These are phyloP conservation scores for Premnoplex brunnescens DNA, from an alignment of 2,797 vertebrate genomes.

Conservation along the genomic window DNA sequence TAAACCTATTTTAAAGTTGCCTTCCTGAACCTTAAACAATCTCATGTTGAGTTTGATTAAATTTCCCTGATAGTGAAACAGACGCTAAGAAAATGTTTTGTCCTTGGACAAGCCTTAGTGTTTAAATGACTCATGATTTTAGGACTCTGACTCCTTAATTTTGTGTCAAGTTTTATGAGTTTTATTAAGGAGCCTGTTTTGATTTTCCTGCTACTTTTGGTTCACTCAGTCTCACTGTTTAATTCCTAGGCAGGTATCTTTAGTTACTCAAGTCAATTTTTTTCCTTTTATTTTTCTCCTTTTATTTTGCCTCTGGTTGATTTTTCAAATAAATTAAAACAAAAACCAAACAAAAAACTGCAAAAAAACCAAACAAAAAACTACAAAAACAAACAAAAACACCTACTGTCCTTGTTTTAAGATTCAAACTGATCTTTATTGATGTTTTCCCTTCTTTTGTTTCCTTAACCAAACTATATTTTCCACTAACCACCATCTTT, in stretches of 20 bases:
- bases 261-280: background rate
- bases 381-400: background rate
- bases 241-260: background rate
- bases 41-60: background rate
- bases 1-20: background rate
- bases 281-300: background rate
- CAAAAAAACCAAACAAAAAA: background rate
- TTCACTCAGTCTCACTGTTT: background rate
- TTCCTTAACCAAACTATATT: background rate
- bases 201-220: background rate
- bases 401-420: background rate
- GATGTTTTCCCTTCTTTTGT: background rate
- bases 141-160: constrained; percentile 29
- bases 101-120: background rate
- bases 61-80: background rate
- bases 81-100: background rate
- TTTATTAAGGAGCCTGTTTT: background rate
- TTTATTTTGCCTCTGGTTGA: too few species aligned
- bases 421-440: background rate
- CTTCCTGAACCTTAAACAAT: background rate
- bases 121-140: constrained; percentile 48
- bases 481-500: background rate
- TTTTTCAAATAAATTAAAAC: background rate
- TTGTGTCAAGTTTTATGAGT: background rate
- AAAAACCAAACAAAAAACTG: background rate